A percentile compares a stretch with the other conserved stretches of the same genome.
phyloP scores from a whole-genome alignment of 2,888 invertebrate genomes.

The Dicycla oo region DNA sequence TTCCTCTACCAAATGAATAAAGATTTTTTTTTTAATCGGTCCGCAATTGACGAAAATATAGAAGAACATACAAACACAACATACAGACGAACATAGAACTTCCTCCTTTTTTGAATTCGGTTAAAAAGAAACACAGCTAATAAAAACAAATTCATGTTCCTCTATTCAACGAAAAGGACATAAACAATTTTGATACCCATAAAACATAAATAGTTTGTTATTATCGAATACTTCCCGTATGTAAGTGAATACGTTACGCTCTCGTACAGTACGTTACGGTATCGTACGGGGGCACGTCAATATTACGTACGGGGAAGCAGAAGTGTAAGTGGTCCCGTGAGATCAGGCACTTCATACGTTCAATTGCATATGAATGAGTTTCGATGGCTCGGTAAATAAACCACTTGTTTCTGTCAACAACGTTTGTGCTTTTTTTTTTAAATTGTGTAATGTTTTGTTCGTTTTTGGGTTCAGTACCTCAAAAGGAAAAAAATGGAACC shows the following conservation, averaged over 20 bases:
- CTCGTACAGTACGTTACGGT: constrained; percentile 16
- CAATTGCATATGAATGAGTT: constrained; percentile 65
- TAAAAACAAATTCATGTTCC: background rate
- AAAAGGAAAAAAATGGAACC: too few relatives aligned
- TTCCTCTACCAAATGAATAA: too few relatives aligned
- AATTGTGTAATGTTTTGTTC: constrained; percentile 7
- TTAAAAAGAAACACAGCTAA: background rate
- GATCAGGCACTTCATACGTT: constrained; percentile 60
- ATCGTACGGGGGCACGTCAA: constrained; percentile 47
- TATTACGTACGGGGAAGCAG: constrained; percentile 37
- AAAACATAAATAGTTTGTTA: constrained; percentile 38
- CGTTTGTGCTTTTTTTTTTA: constrained; percentile 37
- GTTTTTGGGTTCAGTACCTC: too few relatives aligned
- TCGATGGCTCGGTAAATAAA: constrained; percentile 59
- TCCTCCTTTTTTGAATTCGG: too few relatives aligned
- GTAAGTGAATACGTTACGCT: constrained; percentile 38
- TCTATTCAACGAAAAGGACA: constrained; percentile 1
- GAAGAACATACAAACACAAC: too few relatives aligned
- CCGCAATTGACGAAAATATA: too few relatives aligned
- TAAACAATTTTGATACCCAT: constrained; percentile 24
- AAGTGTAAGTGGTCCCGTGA: constrained; percentile 58
- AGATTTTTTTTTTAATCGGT: too few relatives aligned
- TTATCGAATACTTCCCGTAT: constrained; percentile 35
- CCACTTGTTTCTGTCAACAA: constrained; percentile 58
- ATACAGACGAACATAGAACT: too few relatives aligned